These are phyloP conservation scores for Hassar affinis DNA, from an alignment of 2,113 vertebrate genomes.

Conservation along the genomic window DNA sequence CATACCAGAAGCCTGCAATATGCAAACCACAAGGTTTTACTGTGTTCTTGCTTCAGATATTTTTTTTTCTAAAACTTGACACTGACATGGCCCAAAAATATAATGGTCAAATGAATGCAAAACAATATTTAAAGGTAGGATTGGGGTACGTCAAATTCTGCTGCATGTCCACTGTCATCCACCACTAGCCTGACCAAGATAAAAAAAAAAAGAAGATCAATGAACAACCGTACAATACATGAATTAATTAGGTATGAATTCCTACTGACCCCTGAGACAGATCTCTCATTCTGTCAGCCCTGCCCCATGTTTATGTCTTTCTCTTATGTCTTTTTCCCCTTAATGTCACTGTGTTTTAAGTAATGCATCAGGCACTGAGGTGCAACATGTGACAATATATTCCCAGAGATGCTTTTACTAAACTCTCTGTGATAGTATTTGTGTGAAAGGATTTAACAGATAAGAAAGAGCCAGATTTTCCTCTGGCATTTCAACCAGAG, in stretches of 20 bases:
- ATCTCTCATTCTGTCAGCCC: not conserved
- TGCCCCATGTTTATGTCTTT: not conserved
- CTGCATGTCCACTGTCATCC: not conserved
- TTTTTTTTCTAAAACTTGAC: not conserved
- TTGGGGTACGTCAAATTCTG: not conserved
- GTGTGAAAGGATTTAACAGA: not conserved
- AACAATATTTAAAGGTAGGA: not conserved
- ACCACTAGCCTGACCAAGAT: not conserved
- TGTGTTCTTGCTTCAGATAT: not conserved
- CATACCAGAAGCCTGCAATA: not conserved
- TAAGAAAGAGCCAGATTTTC: not conserved
- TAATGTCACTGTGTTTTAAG: constrained; percentile 10
- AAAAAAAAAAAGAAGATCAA: not conserved
- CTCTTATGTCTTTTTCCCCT: not conserved
- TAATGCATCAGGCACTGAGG: not conserved
- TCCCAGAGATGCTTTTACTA: not conserved
- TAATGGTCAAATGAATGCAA: not conserved
- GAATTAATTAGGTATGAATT: not conserved
- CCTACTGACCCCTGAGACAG: not conserved
- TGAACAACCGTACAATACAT: not conserved
- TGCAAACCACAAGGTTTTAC: not conserved
- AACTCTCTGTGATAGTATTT: not conserved
- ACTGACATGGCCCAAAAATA: not conserved
- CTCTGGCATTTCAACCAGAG: not conserved
- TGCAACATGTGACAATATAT: not conserved